These are phyloP conservation scores for Eulemur mongoz DNA, from an alignment of 2,797 vertebrate genomes.

Conservation along the genomic window DNA sequence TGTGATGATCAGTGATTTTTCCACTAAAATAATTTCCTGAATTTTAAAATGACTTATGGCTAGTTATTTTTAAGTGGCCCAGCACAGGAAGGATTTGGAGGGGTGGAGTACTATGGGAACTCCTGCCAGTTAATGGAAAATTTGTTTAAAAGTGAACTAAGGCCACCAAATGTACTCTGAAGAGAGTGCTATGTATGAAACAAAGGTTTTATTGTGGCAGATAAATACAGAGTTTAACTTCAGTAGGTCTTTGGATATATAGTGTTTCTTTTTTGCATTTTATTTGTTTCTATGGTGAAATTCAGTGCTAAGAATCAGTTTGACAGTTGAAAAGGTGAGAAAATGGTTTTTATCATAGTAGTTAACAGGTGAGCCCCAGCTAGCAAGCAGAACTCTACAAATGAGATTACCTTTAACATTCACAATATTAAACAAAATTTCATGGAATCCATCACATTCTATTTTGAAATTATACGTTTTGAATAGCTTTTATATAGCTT, in stretches of 20 bases:
- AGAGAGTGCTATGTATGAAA: neutral
- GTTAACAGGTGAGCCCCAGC: neutral
- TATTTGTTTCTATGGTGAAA: slow-evolving; percentile 35
- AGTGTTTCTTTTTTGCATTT: neutral
- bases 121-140: slow-evolving; percentile 73
- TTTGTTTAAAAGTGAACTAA: slow-evolving; percentile 63
- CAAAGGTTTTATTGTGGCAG: neutral
- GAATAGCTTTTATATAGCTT: neutral
- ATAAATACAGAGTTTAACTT: neutral
- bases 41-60: slow-evolving; percentile 65
- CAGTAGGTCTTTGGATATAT: neutral
- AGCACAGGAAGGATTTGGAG: slow-evolving; percentile 84
- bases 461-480: neutral
- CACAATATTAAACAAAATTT: neutral
- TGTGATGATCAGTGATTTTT: slow-evolving; percentile 73
- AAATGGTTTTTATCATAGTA: neutral
- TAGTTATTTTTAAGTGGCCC: slow-evolving; percentile 83
- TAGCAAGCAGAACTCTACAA: neutral
- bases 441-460: neutral
- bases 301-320: neutral
- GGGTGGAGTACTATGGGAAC: slow-evolving; percentile 80
- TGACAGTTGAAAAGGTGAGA: slow-evolving; percentile 16
- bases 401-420: neutral
- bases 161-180: slow-evolving; percentile 40
- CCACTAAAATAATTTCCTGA: slow-evolving; percentile 78